phyloP scores from a whole-genome alignment of 2,888 invertebrate genomes.

The Synanthedon tipuliformis region DNA sequence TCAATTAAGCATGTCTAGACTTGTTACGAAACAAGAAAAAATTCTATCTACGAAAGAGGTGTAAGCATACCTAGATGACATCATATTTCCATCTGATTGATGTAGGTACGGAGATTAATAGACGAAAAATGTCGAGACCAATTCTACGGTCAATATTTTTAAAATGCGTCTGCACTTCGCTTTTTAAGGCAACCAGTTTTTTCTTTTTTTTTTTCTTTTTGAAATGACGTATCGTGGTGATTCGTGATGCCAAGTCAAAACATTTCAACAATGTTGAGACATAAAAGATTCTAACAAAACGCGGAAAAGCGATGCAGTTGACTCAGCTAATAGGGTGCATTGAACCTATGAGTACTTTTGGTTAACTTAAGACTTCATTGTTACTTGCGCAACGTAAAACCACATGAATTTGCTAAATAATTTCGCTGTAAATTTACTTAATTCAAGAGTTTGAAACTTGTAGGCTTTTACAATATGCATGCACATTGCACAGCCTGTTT shows the following conservation, averaged over 20 bases:
- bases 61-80: constrained; percentile 33
- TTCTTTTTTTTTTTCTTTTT: neutral
- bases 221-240: constrained; percentile 16
- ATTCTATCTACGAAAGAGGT: constrained; percentile 4
- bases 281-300: constrained; percentile 21
- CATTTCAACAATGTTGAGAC: constrained; percentile 42
- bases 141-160: neutral
- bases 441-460: no score
- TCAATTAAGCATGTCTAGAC: constrained; percentile 35
- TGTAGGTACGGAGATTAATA: constrained; percentile 14
- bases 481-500: no score
- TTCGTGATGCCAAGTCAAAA: constrained; percentile 31
- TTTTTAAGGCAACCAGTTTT: neutral
- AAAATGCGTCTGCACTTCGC: neutral
- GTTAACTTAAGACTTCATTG: no score
- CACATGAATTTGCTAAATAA: no score
- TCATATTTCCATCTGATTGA: constrained; percentile 33
- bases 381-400: no score
- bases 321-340: constrained; percentile 57
- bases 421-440: no score
- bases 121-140: constrained; percentile 1
- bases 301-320: constrained; percentile 34
- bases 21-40: constrained; percentile 14
- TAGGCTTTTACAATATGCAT: no score
- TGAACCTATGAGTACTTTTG: constrained; percentile 31